phyloP scores from a whole-genome alignment of 2,113 vertebrate species.

The Indicator indicator region DNA sequence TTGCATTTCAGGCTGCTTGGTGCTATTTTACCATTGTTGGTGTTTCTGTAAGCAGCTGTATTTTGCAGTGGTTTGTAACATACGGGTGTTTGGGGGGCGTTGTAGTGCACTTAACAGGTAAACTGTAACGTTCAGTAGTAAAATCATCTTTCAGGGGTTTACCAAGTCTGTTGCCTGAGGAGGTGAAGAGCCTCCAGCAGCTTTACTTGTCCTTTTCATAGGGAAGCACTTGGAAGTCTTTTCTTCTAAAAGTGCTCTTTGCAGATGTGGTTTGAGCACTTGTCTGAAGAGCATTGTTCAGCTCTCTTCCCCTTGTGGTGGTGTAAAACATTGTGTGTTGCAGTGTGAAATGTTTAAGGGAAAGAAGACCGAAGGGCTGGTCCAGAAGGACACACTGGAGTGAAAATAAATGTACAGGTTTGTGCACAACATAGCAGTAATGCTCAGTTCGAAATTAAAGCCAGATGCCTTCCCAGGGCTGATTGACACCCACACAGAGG shows the following conservation, averaged over 20 bases:
- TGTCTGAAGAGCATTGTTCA: background rate
- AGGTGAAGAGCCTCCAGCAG: background rate
- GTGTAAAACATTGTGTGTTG: background rate
- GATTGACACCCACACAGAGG: background rate
- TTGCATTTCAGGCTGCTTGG: constrained; percentile 16
- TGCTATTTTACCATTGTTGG: background rate
- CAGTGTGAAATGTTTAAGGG: background rate
- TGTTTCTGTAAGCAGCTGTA: background rate
- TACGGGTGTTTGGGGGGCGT: background rate
- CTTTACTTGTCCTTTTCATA: background rate
- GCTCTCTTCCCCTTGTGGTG: background rate
- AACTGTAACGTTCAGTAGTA: background rate
- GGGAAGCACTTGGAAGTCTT: background rate
- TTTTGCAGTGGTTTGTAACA: background rate
- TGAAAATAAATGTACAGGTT: background rate
- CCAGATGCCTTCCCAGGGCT: background rate
- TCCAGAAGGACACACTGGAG: background rate
- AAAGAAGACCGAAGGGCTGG: background rate
- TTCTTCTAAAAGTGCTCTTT: background rate
- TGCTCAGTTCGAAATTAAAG: background rate
- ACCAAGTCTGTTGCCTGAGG: background rate
- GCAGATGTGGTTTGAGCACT: background rate
- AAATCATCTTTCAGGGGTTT: background rate
- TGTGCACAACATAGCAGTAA: background rate
- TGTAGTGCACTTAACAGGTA: background rate